These are phyloP conservation scores for Pluvianellus socialis DNA, from an alignment of 2,113 vertebrate species.

Conservation along the genomic window DNA sequence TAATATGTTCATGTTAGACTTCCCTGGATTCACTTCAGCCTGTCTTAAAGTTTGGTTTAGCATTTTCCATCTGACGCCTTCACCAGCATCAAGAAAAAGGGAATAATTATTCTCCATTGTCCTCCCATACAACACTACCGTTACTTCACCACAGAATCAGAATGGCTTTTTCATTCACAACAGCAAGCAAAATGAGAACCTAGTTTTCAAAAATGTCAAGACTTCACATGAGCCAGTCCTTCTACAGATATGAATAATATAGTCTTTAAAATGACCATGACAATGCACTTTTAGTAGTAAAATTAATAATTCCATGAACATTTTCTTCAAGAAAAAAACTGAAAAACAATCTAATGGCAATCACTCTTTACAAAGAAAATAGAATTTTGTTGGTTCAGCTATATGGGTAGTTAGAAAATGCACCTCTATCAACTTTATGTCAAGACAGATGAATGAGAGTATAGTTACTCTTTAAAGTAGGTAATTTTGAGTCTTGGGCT, in stretches of 20 bases:
- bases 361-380: neutral
- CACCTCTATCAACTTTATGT: neutral
- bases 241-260: neutral
- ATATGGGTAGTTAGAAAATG: neutral
- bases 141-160: neutral
- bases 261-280: neutral
- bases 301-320: neutral
- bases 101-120: neutral
- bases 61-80: neutral
- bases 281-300: neutral
- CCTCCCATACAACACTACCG: neutral
- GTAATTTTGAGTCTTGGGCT: neutral
- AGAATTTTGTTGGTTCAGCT: neutral
- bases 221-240: neutral
- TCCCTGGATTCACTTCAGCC: neutral
- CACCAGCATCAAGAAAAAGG: neutral
- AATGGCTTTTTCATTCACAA: neutral
- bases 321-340: neutral
- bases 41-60: neutral
- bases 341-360: neutral
- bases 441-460: neutral
- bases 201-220: neutral
- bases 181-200: neutral
- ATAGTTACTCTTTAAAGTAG: neutral
- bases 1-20: neutral